Evolutionary conservation across 2,113 vertebrate species (phyloP), one percentile per base, ranked within the genome.

Genomic region (Dolichallabes microphthalmus): DNA sequence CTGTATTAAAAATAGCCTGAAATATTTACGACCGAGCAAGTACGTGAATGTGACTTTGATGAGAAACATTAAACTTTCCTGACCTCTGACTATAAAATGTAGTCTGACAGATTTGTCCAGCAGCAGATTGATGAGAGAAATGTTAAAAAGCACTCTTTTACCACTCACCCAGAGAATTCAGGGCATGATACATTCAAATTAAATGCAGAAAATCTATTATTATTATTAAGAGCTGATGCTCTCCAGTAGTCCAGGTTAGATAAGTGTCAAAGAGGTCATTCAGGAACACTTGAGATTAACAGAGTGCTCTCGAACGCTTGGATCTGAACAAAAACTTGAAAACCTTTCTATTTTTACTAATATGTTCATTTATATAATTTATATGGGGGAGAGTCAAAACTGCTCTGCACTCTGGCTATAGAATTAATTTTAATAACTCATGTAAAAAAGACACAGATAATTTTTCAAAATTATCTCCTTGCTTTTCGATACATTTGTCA

Each of bases 211-310:
- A 57, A 57, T 35, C 12, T 22, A 53, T 22, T 71, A 35, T 27
- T 20, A 11, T 64, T 71, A 35, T 27, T 20, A 11, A 55, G 32
- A 30, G 55, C 25, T 2, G 39, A 14, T 73, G 60, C 13, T 58
- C 9, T 82, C 27, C 55, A 19, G 9, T 19, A 83, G 12, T 88
- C 39, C 64, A 86, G 35, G n/a, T 17, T 76, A 95, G 95, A 81
- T 15, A 66, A 69, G 5, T 94, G 91, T 83, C 94, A 92, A 52
- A 75, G 71, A 50, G 89, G 92, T 8, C 32, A 69, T 69, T 69
- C 66, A 35, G 66, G 9, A 39, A 69, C 66, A 69, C 30, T 69
- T 32, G 5, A 25, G 35, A 71, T 20, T 13, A 52, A 1, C 25
- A 27, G 6, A 30, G 39, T 73, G 69, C 69, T 22, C 69, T 73